These are phyloP conservation scores for Rhipidura dahli DNA, from an alignment of 2,113 vertebrate genomes.

Conservation along the genomic window DNA sequence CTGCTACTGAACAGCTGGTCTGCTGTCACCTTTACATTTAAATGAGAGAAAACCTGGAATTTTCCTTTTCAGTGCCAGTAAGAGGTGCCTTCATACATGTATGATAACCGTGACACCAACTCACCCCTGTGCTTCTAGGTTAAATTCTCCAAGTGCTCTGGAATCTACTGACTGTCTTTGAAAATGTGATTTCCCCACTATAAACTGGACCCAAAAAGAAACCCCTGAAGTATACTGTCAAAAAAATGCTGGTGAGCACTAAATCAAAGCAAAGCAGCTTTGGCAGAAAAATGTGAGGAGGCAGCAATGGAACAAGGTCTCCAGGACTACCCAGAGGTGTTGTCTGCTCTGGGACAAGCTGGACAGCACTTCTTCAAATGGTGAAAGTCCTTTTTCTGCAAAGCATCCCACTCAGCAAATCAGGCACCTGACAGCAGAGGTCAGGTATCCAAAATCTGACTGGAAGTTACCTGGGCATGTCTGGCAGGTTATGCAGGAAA, in stretches of 20 bases:
- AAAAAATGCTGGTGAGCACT: neutral
- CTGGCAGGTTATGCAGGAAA: neutral
- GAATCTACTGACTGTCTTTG: neutral
- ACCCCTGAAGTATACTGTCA: neutral
- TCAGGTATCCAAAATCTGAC: neutral
- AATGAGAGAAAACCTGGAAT: neutral
- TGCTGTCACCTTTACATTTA: neutral
- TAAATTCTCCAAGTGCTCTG: neutral
- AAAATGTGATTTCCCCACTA: neutral
- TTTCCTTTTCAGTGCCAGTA: neutral
- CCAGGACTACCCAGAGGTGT: neutral
- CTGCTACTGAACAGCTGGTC: neutral
- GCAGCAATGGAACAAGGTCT: neutral
- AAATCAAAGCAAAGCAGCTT: neutral
- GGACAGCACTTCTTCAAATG: neutral
- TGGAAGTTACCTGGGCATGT: neutral
- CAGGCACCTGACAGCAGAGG: neutral
- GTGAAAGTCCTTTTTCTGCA: neutral
- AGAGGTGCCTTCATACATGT: neutral
- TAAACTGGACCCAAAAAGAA: neutral
- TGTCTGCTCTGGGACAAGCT: neutral
- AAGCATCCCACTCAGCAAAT: neutral
- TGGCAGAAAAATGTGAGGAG: neutral
- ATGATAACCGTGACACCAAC: neutral
- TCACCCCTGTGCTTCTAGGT: neutral